Base-by-base conservation (phyloP, 2,113 vertebrate species). In the Hemicordylus capensis region DNA sequence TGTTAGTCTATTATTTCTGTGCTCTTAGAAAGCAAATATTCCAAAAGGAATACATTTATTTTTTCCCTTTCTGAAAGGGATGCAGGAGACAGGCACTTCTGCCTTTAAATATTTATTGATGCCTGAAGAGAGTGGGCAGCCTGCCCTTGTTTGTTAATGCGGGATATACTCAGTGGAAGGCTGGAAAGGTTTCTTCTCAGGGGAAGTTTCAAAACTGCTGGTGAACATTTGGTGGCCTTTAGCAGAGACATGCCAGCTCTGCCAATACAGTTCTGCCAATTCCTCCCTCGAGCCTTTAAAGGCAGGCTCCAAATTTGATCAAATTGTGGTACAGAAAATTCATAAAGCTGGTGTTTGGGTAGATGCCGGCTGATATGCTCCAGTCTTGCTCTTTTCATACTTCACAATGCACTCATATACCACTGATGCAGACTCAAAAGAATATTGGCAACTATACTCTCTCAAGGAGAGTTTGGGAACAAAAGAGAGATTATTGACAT, bases 181-280 rank as follows among this genome's bases (percentile, higher is more conserved):
- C 93, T 95, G 94, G 89, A 95, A 95, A 95, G 94, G 94, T 95
- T 95, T 85, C 92, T 84, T 93, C 94, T 88, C 94, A 0, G 0
- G 94, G 92, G 93, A 92, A 58, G 90, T 89, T 92, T 90, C 66
- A 37, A 46, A 93, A 83, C 91, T 86, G 89, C 88, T 85, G 91
- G 93, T 88, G 93, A 94, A 94, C 94, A 95, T 94, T 95, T 95
- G 94, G 94, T 95, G 94, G 94, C 94, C 94, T 95, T 95, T 95
- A 92, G 90, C 91, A 84, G 87, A 93, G 81, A 1, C 0, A 93
- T 84, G 87, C 0, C 15, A 76, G 90, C 93, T 85, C 90, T 94
- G 93, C 94, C 94, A 95, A 92, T 4, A 64, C 80, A 88, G 87
- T 92, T 82, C 92, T 95, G 94, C 94, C 94, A 95, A 93, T 4